phyloP scores from a whole-genome alignment of 1,140 invertebrate genomes.

The Dreissena polymorpha region DNA sequence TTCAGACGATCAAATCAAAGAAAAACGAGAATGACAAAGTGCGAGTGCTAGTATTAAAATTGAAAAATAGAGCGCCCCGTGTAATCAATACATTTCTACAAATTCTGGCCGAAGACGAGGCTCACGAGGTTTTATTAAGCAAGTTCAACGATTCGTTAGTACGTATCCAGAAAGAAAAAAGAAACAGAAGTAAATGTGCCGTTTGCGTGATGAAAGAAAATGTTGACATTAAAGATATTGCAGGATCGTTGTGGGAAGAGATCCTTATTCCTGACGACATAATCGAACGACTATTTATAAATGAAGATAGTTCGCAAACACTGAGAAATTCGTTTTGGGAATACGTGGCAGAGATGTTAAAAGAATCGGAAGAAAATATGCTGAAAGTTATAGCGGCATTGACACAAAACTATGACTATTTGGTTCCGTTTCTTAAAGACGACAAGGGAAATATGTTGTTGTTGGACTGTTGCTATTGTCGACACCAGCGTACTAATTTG shows the following conservation, averaged over 20 bases:
- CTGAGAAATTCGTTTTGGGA: no score
- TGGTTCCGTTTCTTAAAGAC: no score
- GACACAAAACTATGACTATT: no score
- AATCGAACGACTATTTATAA: no score
- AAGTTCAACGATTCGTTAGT: not conserved
- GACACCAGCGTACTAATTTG: no score
- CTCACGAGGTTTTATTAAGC: not conserved
- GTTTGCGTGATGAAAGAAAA: not conserved
- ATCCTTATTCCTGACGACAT: no score
- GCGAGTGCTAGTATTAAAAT: not conserved
- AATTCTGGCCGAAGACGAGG: not conserved
- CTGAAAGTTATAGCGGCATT: no score
- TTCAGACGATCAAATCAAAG: not conserved
- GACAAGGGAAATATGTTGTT: no score
- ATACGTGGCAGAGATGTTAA: no score
- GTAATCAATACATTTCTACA: not conserved
- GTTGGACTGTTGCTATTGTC: no score
- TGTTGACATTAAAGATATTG: slow-evolving; percentile 10
- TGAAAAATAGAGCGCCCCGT: not conserved
- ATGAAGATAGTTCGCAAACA: no score
- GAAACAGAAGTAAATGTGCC: not conserved
- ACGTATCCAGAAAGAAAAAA: not conserved
- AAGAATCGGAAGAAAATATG: no score
- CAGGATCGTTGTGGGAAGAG: not conserved
- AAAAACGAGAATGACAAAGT: not conserved